These are phyloP conservation scores for Glyptemys insculpta DNA, from an alignment of 2,797 vertebrate species.

Conservation along the genomic window DNA sequence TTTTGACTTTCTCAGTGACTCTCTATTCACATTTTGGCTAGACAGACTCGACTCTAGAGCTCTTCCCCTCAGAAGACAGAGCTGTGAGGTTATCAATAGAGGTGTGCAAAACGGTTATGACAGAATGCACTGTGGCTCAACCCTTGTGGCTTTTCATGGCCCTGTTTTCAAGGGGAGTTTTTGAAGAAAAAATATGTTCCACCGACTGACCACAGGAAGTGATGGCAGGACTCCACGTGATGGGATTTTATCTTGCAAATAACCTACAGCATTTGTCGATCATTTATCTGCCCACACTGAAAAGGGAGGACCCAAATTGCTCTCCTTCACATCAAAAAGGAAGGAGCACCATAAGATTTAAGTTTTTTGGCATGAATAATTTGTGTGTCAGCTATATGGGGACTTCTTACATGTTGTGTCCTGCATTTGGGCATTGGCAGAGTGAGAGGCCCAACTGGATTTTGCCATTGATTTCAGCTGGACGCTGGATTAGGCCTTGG, in stretches of 20 bases:
- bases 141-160: not conserved
- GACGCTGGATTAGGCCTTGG: conserved; percentile 12
- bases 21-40: not conserved
- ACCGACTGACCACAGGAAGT: not conserved
- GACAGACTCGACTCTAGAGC: conserved; percentile 9
- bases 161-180: not conserved
- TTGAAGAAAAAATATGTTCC: not conserved
- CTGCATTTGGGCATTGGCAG: not conserved
- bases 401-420: not conserved
- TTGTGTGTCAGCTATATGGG: not conserved
- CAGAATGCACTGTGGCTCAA: not conserved
- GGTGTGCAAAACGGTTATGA: not conserved
- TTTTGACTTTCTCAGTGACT: not conserved
- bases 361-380: not conserved
- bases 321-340: not conserved
- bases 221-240: not conserved
- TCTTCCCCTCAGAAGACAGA: not conserved
- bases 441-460: not conserved
- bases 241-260: not conserved
- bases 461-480: conserved; percentile 3
- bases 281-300: not conserved
- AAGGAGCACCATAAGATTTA: not conserved
- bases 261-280: not conserved
- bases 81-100: not conserved
- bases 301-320: not conserved